Evolutionary conservation across 2,888 invertebrate species (phyloP).

Genomic region (Caenorhabditis sp.): DNA sequence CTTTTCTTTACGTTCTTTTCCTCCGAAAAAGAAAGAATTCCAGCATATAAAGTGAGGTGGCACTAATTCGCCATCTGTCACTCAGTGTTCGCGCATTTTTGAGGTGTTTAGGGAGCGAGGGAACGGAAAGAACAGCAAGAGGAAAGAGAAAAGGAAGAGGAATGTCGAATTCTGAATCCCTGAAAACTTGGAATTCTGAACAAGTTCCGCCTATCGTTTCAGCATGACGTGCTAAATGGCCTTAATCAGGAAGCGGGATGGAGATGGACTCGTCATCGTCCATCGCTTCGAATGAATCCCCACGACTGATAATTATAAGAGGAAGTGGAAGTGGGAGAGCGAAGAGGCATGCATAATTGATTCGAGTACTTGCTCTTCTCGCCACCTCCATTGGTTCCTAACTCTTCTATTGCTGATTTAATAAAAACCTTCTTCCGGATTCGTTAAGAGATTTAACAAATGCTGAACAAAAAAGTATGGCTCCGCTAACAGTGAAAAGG

Average conservation of each 20-base stretch:
- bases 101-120: constrained; percentile 7
- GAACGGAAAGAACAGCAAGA: constrained; percentile 24
- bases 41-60: constrained; percentile 40
- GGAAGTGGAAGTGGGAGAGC: neutral
- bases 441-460: too few species aligned
- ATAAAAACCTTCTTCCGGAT: constrained; percentile 17
- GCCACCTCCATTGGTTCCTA: too few species aligned
- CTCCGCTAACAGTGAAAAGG: too few species aligned
- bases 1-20: constrained; percentile 15
- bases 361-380: constrained; percentile 34
- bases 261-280: constrained; percentile 29
- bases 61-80: constrained; percentile 41
- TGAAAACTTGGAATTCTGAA: neutral
- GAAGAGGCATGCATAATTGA: constrained; percentile 47
- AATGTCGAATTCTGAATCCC: neutral
- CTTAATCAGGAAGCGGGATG: constrained; percentile 15
- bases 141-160: neutral
- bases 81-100: constrained; percentile 28
- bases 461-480: too few species aligned
- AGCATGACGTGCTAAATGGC: constrained; percentile 9
- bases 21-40: constrained; percentile 16
- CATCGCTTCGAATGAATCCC: constrained; percentile 12
- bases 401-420: too few species aligned
- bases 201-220: neutral
- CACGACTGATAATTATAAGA: constrained; percentile 35